Conservation (phyloP, 2,113 vertebrate species). For the Epinephelus cyanopodus region DNA sequence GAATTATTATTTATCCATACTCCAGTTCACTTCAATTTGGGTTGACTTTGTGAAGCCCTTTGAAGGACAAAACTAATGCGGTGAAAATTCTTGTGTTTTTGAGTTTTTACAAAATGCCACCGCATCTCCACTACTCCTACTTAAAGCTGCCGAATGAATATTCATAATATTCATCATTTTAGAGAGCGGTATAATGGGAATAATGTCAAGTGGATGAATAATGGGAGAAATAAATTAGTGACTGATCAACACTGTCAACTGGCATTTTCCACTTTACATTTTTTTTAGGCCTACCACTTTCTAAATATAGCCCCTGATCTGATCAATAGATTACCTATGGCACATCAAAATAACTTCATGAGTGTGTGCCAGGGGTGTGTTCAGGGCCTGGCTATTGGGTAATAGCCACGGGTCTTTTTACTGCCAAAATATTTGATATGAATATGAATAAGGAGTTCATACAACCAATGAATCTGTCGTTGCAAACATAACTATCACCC, state of each 20-base stretch:
- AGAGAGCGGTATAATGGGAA: not conserved
- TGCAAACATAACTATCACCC: too few relatives aligned
- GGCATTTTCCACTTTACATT: not conserved
- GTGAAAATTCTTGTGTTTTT: not conserved
- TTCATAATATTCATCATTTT: not conserved
- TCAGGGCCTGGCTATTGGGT: too few relatives aligned
- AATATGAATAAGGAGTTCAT: too few relatives aligned
- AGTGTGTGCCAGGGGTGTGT: not conserved
- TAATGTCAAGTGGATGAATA: not conserved
- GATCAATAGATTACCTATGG: not conserved
- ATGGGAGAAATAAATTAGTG: not conserved
- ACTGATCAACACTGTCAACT: not conserved
- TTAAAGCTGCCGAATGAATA: not conserved
- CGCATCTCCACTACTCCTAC: not conserved
- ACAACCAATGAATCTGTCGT: too few relatives aligned
- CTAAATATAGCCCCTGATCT: not conserved
- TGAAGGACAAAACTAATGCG: not conserved
- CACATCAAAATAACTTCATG: not conserved
- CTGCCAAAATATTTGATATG: too few relatives aligned
- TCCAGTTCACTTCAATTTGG: constrained; percentile 10
- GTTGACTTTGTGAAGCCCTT: constrained; percentile 13
- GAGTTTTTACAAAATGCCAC: not conserved
- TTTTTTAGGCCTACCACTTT: not conserved
- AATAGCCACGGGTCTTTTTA: too few relatives aligned
- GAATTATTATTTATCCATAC: constrained; percentile 2